A percentile compares a stretch with the other conserved stretches of the same genome.
Conservation (phyloP, 2,888 invertebrate species). For the Bibio marci region DNA sequence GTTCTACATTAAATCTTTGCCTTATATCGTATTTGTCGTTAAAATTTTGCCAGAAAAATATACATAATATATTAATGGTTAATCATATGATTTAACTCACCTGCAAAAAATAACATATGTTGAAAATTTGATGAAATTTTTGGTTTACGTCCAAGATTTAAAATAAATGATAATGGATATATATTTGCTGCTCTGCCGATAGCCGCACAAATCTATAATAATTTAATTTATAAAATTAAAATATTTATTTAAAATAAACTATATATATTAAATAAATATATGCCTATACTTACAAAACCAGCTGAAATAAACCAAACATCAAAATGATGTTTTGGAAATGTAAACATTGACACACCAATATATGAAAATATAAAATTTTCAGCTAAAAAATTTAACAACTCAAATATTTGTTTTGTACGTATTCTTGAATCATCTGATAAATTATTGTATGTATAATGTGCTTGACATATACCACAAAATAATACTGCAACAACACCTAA, state of each 20-base stretch:
- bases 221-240: slow-evolving; percentile 3
- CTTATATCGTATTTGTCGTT: too few relatives aligned
- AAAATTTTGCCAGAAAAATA: too few relatives aligned
- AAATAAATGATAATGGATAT: slow-evolving; percentile 81
- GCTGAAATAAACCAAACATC: slow-evolving; percentile 81
- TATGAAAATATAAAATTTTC: slow-evolving; percentile 98
- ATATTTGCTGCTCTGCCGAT: slow-evolving; percentile 88
- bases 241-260: too few relatives aligned
- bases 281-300: slow-evolving; percentile 71
- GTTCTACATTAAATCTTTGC: too few relatives aligned
- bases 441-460: slow-evolving; percentile 97
- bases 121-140: slow-evolving; percentile 89
- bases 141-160: slow-evolving; percentile 82
- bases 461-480: slow-evolving; percentile 98
- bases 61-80: too few relatives aligned
- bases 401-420: slow-evolving; percentile 83
- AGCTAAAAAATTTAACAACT: slow-evolving; percentile 85
- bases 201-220: slow-evolving; percentile 64
- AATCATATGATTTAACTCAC: too few relatives aligned
- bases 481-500: slow-evolving; percentile 87
- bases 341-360: slow-evolving; percentile 97
- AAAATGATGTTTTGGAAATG: slow-evolving; percentile 89
- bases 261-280: neutral
- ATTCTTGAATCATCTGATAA: slow-evolving; percentile 71
- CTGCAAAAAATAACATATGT: slow-evolving; percentile 94